A percentile compares a stretch with the other conserved stretches of the same genome.
Conservation (phyloP, 2,113 vertebrate species). For the Chloebia gouldiae region DNA sequence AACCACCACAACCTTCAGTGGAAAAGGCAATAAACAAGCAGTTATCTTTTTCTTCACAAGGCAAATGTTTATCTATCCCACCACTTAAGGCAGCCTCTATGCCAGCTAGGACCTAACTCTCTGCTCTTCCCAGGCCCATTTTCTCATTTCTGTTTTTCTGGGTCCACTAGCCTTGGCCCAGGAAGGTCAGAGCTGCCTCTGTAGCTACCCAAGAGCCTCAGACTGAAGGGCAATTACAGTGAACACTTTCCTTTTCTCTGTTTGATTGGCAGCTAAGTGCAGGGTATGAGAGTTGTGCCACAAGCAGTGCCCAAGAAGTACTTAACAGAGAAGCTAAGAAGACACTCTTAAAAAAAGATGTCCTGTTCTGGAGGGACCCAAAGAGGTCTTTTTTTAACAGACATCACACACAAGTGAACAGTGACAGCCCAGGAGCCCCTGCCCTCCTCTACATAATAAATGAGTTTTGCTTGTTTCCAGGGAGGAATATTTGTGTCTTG, state of each 20-base stretch:
- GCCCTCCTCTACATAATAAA: background rate
- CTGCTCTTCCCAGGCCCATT: background rate
- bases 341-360: background rate
- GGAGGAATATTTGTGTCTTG: background rate
- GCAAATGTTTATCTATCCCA: background rate
- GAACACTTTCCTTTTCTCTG: background rate
- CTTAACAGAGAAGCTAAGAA: background rate
- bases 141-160: constrained; percentile 7
- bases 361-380: background rate
- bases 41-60: background rate
- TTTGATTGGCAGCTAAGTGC: background rate
- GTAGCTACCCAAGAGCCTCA: background rate
- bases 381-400: background rate
- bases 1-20: background rate
- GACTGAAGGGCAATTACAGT: background rate
- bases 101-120: background rate
- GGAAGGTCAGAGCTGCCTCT: background rate
- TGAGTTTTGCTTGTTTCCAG: background rate
- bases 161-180: background rate
- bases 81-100: background rate
- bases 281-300: background rate
- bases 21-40: background rate
- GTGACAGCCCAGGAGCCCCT: background rate
- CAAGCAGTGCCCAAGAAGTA: background rate
- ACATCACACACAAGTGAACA: background rate